These are phyloP conservation scores for Tarsius wallacei DNA, from an alignment of 2,797 vertebrate genomes.

Conservation along the genomic window DNA sequence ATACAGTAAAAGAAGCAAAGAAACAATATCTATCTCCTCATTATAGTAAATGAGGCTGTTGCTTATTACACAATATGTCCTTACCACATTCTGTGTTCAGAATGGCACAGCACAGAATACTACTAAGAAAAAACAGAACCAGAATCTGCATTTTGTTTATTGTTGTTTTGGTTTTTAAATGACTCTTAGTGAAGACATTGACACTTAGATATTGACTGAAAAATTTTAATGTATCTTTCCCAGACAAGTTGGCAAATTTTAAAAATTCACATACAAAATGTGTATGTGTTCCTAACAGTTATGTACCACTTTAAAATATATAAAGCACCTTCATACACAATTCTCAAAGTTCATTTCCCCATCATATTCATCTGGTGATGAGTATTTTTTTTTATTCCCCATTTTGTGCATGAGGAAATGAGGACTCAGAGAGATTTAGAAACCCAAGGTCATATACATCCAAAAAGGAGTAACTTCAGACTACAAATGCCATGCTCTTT, in stretches of 20 bases:
- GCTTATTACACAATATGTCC: slow-evolving; percentile 47
- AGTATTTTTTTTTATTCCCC: neutral
- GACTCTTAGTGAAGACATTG: neutral
- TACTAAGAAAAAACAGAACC: slow-evolving; percentile 34
- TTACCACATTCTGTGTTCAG: slow-evolving; percentile 18
- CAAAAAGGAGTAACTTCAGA: slow-evolving; percentile 46
- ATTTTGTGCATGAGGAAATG: slow-evolving; percentile 38
- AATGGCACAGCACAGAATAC: neutral
- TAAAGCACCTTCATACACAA: neutral
- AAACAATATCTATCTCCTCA: slow-evolving; percentile 6
- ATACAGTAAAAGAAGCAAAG: slow-evolving; percentile 73
- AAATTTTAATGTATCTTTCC: slow-evolving; percentile 59
- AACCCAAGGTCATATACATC: slow-evolving; percentile 58
- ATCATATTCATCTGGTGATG: slow-evolving; percentile 3
- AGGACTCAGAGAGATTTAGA: slow-evolving; percentile 39
- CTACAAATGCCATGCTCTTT: slow-evolving; percentile 66
- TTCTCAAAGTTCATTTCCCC: slow-evolving; percentile 59
- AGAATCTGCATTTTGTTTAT: slow-evolving; percentile 19
- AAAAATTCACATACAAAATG: slow-evolving; percentile 78
- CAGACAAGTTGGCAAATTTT: slow-evolving; percentile 51
- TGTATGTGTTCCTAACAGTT: neutral
- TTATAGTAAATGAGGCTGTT: slow-evolving; percentile 47
- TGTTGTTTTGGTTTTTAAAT: slow-evolving; percentile 1
- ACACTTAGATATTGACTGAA: slow-evolving; percentile 57
- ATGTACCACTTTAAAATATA: slow-evolving; percentile 31